Percentiles rank a stretch among this genome's conserved stretches.
Conservation (phyloP, 2,797 vertebrate genomes). For the Danio tinwini region DNA sequence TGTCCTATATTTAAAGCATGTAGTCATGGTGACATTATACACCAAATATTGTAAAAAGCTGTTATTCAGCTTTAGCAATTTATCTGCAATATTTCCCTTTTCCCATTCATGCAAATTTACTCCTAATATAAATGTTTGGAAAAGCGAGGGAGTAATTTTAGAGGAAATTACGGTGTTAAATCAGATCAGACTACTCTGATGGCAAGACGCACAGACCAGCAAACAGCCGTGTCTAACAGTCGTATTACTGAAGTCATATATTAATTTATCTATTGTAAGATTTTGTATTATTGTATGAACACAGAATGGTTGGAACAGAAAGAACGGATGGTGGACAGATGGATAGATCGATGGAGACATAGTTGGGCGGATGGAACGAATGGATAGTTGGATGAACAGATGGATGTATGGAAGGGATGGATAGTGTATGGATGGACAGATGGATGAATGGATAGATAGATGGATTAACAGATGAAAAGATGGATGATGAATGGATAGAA, state of each 20-base stretch:
- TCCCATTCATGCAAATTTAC: constrained; percentile 9
- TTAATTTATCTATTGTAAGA: too few species aligned
- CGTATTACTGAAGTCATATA: background rate
- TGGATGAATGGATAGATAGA: too few species aligned
- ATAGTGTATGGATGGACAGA: too few species aligned
- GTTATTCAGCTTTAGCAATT: constrained; percentile 8
- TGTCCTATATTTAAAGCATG: constrained; percentile 15
- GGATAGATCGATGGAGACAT: too few species aligned
- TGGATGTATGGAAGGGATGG: too few species aligned
- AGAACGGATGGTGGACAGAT: too few species aligned
- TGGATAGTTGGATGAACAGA: too few species aligned
- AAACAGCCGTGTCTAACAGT: background rate
- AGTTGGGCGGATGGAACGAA: too few species aligned
- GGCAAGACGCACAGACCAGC: background rate
- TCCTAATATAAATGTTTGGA: constrained; percentile 29
- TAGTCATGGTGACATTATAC: constrained; percentile 29
- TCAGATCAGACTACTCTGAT: background rate
- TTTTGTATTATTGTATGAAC: too few species aligned
- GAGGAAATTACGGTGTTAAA: constrained; percentile 31
- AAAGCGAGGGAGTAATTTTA: background rate
- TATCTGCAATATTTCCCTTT: background rate
- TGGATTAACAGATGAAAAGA: too few species aligned
- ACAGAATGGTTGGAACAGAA: too few species aligned
- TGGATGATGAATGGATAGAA: too few species aligned
- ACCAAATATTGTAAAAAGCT: background rate